Base-by-base conservation (phyloP, 2,113 vertebrate species). In the Nyctereutes procyonoides region DNA sequence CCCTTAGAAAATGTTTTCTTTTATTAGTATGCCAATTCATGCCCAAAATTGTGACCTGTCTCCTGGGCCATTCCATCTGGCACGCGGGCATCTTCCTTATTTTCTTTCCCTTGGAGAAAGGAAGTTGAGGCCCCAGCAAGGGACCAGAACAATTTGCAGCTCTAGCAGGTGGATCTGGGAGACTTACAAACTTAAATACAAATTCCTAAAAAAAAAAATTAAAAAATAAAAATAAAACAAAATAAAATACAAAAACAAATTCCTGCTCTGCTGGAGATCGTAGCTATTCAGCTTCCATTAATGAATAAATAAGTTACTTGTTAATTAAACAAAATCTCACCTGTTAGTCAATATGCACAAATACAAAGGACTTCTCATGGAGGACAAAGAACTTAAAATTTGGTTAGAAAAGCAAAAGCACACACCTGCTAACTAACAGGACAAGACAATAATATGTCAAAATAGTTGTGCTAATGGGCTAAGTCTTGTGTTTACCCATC, bases 301-400 rank as follows among this genome's bases (percentile, higher is more conserved):
- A 85, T 53, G 85, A 87, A 90, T 19, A 83, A 89, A 82, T 77
- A 85, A 79, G 11, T 13, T 30, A 12, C 77, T 82, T 81, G 84
- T 60, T 71, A 58, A 83, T 81, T 89, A 65, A 82, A 71, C 5
- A 86, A 26, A 94, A 94, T 80, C 7, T 30, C 71, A 65, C 35
- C 51, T 74, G 30, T 76, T 15, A 80, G 14, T 90, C n/a, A 38
- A 17, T 53, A 5, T 51, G 3, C 85, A 20, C 8, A 77, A 35
- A 20, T 88, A 32, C 14, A 26, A n/a, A 20, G 56, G 13, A 17
- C 35, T 84, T 74, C 63, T 58, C 22, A n/a, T 55, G 60, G 20
- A 60, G 86, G 5, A 38, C 81, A 62, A 93, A 93, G 60, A 93
- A 35, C 12, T 93, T 82, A 91, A 97, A 88, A 85, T 88, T 93